These are phyloP conservation scores for Chironomus striatipennis DNA, from an alignment of 1,140 invertebrate species.

Conservation along the genomic window DNA sequence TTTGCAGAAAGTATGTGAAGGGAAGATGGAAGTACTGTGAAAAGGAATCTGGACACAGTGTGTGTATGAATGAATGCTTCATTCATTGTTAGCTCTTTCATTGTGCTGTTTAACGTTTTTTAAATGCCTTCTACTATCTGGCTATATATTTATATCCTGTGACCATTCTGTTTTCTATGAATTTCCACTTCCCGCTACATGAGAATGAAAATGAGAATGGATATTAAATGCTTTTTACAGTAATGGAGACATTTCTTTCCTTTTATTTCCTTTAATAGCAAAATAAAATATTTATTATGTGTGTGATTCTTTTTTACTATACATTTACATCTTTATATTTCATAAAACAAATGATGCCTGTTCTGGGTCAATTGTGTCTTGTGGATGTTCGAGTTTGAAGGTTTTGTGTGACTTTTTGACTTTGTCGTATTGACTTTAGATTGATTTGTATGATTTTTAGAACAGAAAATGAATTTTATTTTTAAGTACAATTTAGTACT, in stretches of 20 bases:
- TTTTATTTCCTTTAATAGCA: background rate
- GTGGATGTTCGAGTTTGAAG: no score
- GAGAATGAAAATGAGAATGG: background rate
- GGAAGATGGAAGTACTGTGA: background rate
- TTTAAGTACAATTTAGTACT: no score
- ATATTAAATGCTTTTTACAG: slow-evolving; percentile 17
- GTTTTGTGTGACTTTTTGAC: no score
- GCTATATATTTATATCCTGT: background rate
- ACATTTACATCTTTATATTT: no score
- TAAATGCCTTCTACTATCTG: background rate
- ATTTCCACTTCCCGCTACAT: background rate
- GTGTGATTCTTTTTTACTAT: slow-evolving; percentile 1
- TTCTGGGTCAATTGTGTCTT: no score
- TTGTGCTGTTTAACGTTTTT: slow-evolving; percentile 3
- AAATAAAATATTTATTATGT: slow-evolving; percentile 2
- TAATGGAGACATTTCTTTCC: background rate
- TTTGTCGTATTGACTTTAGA: no score
- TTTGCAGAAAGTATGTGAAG: slow-evolving; percentile 5
- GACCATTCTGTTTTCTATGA: slow-evolving; percentile 9
- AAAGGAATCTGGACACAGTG: slow-evolving; percentile 3
- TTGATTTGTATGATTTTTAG: no score
- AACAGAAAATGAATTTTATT: no score
- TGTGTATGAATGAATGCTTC: background rate
- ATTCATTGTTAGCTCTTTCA: background rate
- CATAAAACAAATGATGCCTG: no score